Conservation (phyloP, 2,888 invertebrate species). For the Vanessa cardui region DNA sequence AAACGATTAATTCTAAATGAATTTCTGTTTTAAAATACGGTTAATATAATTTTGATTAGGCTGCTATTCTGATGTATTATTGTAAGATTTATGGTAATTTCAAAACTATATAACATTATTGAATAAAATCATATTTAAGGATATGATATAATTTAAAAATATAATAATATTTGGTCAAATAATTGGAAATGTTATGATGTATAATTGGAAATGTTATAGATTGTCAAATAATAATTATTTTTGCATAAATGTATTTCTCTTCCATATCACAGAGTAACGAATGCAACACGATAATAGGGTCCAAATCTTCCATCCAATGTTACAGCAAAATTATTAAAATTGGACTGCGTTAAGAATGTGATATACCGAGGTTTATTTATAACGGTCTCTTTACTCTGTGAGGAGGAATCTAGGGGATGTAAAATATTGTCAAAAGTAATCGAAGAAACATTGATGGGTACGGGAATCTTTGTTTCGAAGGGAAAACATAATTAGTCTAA, state of each 20-base stretch:
- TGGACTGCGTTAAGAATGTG: slow-evolving; percentile 74
- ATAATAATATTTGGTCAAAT: slow-evolving; percentile 58
- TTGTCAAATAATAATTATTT: slow-evolving; percentile 58
- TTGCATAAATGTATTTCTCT: slow-evolving; percentile 57
- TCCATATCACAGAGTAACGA: slow-evolving; percentile 70
- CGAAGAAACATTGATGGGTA: slow-evolving; percentile 76
- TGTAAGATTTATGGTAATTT: slow-evolving; percentile 55
- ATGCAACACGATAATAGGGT: slow-evolving; percentile 73
- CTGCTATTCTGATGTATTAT: slow-evolving; percentile 54
- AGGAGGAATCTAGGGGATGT: slow-evolving; percentile 50
- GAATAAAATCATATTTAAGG: slow-evolving; percentile 59
- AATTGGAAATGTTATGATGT: slow-evolving; percentile 66
- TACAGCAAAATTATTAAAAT: slow-evolving; percentile 63
- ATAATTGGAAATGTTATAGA: slow-evolving; percentile 48
- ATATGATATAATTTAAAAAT: slow-evolving; percentile 55
- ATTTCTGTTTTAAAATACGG: slow-evolving; percentile 50
- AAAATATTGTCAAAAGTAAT: slow-evolving; percentile 56
- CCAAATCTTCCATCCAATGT: slow-evolving; percentile 79
- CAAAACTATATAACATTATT: slow-evolving; percentile 61
- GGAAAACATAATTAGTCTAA: slow-evolving; percentile 76
- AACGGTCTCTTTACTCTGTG: slow-evolving; percentile 66
- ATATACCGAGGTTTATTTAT: slow-evolving; percentile 68
- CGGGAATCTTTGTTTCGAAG: slow-evolving; percentile 80
- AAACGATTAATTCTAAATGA: slow-evolving; percentile 36
- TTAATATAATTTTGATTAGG: slow-evolving; percentile 55